Percentiles rank a stretch among this genome's conserved stretches.
These are phyloP conservation scores for Scaptomyza montana DNA, from an alignment of 1,140 invertebrate genomes.

Conservation along the genomic window DNA sequence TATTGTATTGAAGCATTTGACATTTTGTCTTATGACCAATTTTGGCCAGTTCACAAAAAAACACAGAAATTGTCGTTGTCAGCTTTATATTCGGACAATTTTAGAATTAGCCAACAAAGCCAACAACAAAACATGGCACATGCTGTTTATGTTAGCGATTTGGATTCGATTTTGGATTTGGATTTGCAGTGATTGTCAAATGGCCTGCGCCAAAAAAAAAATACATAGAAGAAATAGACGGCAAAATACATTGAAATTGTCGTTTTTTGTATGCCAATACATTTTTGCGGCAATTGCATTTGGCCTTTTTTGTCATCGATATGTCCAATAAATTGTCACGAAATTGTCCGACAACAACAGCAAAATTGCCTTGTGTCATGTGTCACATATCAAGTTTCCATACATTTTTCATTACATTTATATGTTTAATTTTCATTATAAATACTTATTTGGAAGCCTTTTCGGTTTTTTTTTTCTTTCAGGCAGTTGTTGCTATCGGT, in stretches of 20 bases:
- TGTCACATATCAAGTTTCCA: slow-evolving; percentile 46
- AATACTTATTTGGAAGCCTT: slow-evolving; percentile 1
- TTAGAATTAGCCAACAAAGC: slow-evolving; percentile 64
- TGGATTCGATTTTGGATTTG: slow-evolving; percentile 13
- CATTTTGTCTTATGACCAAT: slow-evolving; percentile 68
- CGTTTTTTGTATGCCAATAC: background rate
- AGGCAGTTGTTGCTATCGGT: background rate
- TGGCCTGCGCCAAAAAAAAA: no score
- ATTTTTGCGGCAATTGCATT: slow-evolving; percentile 60
- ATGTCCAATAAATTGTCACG: slow-evolving; percentile 77
- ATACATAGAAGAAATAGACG: slow-evolving; percentile 5
- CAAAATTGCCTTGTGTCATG: slow-evolving; percentile 31
- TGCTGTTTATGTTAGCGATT: slow-evolving; percentile 27
- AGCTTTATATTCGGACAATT: slow-evolving; percentile 33
- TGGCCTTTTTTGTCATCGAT: slow-evolving; percentile 72
- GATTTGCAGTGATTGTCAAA: slow-evolving; percentile 1
- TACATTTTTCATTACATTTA: slow-evolving; percentile 22
- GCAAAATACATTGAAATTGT: slow-evolving; percentile 45
- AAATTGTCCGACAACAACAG: slow-evolving; percentile 41
- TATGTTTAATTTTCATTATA: slow-evolving; percentile 12
- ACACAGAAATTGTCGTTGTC: slow-evolving; percentile 28
- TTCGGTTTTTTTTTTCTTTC: no score
- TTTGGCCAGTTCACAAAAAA: slow-evolving; percentile 36
- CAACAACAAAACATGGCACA: slow-evolving; percentile 47
- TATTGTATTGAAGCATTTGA: slow-evolving; percentile 56